Evolutionary conservation across 2,888 invertebrate genomes (phyloP), one percentile per base, ranked within the genome.

Genomic region (Drosophila colorata): DNA sequence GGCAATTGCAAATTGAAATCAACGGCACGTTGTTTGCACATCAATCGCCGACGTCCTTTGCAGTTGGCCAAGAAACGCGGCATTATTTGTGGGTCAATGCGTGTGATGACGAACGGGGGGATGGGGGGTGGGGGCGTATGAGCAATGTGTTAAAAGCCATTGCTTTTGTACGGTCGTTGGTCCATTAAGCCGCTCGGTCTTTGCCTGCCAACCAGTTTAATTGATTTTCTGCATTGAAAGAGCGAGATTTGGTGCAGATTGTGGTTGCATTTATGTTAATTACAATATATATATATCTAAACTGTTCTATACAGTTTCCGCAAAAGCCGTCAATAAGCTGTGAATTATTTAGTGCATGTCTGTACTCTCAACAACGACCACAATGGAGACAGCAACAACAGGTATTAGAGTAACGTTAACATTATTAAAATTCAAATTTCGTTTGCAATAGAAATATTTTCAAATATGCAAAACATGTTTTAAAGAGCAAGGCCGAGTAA

Each of bases 161-260:
- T 13, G 31, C 41, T 25, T 38, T 35, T 53, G 41, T 31, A 6
- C 20, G n/a, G 31, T 9, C 44, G 41, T 14, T 47, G 33, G 47
- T 57, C 41, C 47, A 51, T 47, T 66, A 59, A 37, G 48, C 38
- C 38, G 23, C 43, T 49, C 35, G 44, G 25, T n/a, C 38, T 59
- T 44, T 43, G 53, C 25, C 47, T 40, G 69, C n/a, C 59, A 52
- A 41, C 37, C 35, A 37, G 25, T 44, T 80, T 80, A 80, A 87
- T 82, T 84, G 85, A 78, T 75, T 84, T 84, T 58, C 72, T 46
- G n/a, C n/a, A 72, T 78, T 72, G 68, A 67, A 53, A 31, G 25
- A 18, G 28, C n/a, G 46, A 28, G 41, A 41, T 52, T 33, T 25
- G 0, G 11, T 35, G 37, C 35, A 47, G 33, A 14, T 56, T 66